These are phyloP conservation scores for Melierax canorus DNA, from an alignment of 2,113 vertebrate species.

Conservation along the genomic window DNA sequence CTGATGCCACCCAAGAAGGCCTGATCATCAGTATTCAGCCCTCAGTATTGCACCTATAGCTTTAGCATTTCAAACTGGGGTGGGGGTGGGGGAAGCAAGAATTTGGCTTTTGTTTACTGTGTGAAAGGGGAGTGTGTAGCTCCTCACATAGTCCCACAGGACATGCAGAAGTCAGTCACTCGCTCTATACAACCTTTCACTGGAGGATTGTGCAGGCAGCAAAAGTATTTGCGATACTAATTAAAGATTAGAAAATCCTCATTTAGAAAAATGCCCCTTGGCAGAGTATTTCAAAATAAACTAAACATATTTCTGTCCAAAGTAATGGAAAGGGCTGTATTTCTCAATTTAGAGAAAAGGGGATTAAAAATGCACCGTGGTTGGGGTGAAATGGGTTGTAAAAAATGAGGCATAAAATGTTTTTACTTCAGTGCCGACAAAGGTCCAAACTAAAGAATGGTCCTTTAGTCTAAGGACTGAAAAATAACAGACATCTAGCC, in stretches of 20 bases:
- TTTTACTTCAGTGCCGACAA: neutral
- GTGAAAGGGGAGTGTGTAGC: conserved; percentile 1
- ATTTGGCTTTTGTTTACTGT: conserved; percentile 37
- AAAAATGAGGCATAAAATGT: neutral
- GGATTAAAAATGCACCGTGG: neutral
- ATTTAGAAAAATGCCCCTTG: neutral
- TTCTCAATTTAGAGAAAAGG: neutral
- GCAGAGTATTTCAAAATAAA: neutral
- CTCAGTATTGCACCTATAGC: neutral
- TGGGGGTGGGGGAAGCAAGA: neutral
- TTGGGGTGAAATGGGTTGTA: neutral
- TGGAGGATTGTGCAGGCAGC: neutral
- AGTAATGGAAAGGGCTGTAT: neutral
- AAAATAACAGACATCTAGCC: neutral
- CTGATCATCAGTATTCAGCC: neutral
- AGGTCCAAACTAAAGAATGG: neutral
- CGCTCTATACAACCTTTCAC: neutral
- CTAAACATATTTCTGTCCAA: neutral
- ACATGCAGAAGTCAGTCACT: neutral
- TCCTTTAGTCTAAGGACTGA: neutral
- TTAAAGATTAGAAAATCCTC: conserved; percentile 32
- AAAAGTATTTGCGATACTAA: conserved; percentile 38
- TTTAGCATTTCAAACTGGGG: neutral
- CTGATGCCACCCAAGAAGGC: conserved; percentile 4
- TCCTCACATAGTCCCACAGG: neutral